Evolutionary conservation across 2,113 vertebrate genomes (phyloP).

Genomic region (Tachycineta bicolor): DNA sequence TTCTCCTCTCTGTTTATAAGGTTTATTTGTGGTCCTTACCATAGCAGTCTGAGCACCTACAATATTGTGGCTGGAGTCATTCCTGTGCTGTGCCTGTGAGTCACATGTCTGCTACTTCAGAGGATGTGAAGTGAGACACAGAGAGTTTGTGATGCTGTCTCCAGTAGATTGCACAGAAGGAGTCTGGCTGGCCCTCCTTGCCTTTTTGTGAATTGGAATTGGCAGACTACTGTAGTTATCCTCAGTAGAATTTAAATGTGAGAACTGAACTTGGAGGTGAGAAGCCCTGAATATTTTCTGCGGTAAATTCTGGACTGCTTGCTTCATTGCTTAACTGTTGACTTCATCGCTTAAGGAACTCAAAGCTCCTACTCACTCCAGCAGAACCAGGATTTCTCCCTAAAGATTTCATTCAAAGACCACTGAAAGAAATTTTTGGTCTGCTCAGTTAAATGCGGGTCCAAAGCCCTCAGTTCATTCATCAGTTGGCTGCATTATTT

Average conservation of each 20-base stretch:
- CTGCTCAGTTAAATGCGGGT: neutral
- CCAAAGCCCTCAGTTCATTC: neutral
- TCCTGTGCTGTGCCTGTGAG: neutral
- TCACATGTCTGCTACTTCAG: slow-evolving; percentile 27
- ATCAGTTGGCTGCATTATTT: neutral
- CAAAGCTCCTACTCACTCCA: neutral
- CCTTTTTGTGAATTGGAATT: neutral
- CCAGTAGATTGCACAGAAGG: slow-evolving; percentile 19
- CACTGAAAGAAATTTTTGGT: neutral
- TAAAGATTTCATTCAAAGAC: neutral
- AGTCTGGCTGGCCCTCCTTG: slow-evolving; percentile 15
- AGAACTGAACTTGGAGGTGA: slow-evolving; percentile 50
- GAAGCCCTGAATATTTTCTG: slow-evolving; percentile 21
- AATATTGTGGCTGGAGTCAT: neutral
- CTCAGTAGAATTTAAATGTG: slow-evolving; percentile 41
- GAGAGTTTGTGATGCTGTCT: neutral
- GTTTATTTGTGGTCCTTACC: neutral
- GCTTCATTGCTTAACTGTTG: slow-evolving; percentile 13
- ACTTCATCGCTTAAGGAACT: slow-evolving; percentile 31
- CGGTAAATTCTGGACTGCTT: neutral
- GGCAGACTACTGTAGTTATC: slow-evolving; percentile 1
- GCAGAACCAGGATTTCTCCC: neutral
- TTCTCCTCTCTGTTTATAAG: neutral
- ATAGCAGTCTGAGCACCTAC: neutral
- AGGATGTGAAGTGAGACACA: neutral